Conservation (phyloP, 2,888 invertebrate species). For the Drepana falcataria region DNA sequence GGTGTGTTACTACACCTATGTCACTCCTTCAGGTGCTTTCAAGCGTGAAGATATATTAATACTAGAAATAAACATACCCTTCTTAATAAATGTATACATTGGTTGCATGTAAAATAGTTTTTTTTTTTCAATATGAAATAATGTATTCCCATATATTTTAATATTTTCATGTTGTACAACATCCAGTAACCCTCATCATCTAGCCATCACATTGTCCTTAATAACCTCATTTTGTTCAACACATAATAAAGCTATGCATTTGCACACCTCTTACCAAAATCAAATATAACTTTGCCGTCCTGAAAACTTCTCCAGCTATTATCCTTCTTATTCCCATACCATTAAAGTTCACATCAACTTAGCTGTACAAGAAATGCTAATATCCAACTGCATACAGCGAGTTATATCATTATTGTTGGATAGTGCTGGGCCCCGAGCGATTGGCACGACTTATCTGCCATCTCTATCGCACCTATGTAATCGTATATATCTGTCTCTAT, state of each 20-base stretch:
- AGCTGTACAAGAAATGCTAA: constrained; percentile 26
- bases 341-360: constrained; percentile 29
- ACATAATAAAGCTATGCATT: constrained; percentile 61
- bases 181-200: constrained; percentile 18
- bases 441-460: constrained; percentile 34
- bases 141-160: too few species aligned
- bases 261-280: constrained; percentile 29
- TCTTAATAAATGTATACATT: too few species aligned
- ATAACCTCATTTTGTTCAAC: constrained; percentile 59
- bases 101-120: too few species aligned
- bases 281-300: constrained; percentile 22
- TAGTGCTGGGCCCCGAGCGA: constrained; percentile 53
- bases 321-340: constrained; percentile 20
- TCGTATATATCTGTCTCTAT: constrained; percentile 28
- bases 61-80: too few species aligned
- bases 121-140: too few species aligned
- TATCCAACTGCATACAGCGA: constrained; percentile 39
- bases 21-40: too few species aligned
- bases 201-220: constrained; percentile 43
- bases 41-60: too few species aligned
- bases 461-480: constrained; percentile 26
- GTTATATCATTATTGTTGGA: constrained; percentile 58
- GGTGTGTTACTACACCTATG: too few species aligned
- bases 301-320: constrained; percentile 10
- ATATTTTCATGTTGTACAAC: too few species aligned